A percentile compares a stretch with the other conserved stretches of the same genome.
These are phyloP conservation scores for Acropora yongei DNA, from an alignment of 64 coral and sea anemone genomes.

Conservation along the genomic window DNA sequence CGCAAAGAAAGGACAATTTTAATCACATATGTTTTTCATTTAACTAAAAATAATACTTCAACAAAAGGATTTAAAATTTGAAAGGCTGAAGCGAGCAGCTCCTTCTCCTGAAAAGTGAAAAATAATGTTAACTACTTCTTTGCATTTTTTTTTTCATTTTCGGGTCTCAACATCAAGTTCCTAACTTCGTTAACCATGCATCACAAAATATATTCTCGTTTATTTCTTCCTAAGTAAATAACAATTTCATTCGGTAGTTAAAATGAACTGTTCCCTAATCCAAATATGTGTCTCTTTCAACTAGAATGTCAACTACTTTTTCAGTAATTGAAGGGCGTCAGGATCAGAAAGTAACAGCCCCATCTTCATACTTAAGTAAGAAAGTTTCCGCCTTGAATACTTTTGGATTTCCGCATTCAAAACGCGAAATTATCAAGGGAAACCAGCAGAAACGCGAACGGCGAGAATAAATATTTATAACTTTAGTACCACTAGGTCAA, in stretches of 20 bases:
- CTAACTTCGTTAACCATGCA: too few species aligned
- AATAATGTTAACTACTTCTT: not conserved
- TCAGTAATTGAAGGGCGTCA: not conserved
- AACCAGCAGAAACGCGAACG: not conserved
- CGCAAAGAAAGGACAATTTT: not conserved
- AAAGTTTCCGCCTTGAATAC: not conserved
- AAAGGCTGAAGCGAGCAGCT: not conserved
- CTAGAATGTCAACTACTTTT: not conserved
- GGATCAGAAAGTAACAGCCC: not conserved
- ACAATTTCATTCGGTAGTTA: constrained; percentile 22
- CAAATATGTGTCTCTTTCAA: constrained; percentile 12
- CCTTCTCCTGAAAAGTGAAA: not conserved
- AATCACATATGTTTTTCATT: too few species aligned
- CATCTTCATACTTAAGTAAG: too few species aligned
- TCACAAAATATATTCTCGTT: constrained; percentile 23
- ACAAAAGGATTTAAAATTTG: not conserved
- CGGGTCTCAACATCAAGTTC: not conserved
- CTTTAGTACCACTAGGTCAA: not conserved
- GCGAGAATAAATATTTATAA: not conserved
- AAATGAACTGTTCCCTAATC: not conserved
- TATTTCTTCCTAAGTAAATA: constrained; percentile 32
- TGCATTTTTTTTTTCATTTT: not conserved
- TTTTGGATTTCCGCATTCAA: not conserved
- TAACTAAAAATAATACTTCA: not conserved
- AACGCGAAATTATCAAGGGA: not conserved